A percentile compares a stretch with the other conserved stretches of the same genome.
phyloP scores from a whole-genome alignment of 2,888 invertebrate genomes.

The Salpingus planirostris region DNA sequence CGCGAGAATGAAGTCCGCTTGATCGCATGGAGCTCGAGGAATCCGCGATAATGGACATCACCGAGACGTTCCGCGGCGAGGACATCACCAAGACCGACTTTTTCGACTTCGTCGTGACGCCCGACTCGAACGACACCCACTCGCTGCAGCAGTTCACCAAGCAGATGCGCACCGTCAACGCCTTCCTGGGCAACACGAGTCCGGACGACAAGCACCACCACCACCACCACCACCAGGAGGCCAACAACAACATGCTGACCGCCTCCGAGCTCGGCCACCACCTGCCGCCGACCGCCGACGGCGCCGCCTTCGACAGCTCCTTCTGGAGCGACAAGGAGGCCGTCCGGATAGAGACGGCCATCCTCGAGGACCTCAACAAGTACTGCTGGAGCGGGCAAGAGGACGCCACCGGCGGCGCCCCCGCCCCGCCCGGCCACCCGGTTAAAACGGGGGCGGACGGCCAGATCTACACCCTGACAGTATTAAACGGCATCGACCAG shows the following conservation, averaged over 20 bases:
- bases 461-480: conserved; percentile 77
- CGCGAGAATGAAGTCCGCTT: conserved; percentile 8
- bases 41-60: conserved; percentile 69
- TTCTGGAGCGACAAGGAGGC: conserved; percentile 68
- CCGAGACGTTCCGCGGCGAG: conserved; percentile 68
- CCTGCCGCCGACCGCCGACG: conserved; percentile 19
- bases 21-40: conserved; percentile 29
- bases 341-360: conserved; percentile 62
- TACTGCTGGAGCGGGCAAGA: conserved; percentile 71
- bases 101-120: conserved; percentile 81
- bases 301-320: conserved; percentile 37
- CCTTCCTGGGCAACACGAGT: conserved; percentile 51
- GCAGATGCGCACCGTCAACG: conserved; percentile 60
- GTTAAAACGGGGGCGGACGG: conserved; percentile 57
- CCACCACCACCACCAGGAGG: conserved; percentile 56
- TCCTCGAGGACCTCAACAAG: conserved; percentile 77
- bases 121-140: conserved; percentile 61
- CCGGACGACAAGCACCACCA: conserved; percentile 45
- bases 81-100: conserved; percentile 82
- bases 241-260: conserved; percentile 34
- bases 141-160: conserved; percentile 53
- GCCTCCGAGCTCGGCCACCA: conserved; percentile 33
- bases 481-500: conserved; percentile 65
- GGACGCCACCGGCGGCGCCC: conserved; percentile 24
- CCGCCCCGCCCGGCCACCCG: conserved; percentile 45